Percentiles rank a stretch among this genome's conserved stretches.
These are phyloP conservation scores for Gnathonemus echidnorhynchus DNA, from an alignment of 2,113 vertebrate genomes.

Conservation along the genomic window DNA sequence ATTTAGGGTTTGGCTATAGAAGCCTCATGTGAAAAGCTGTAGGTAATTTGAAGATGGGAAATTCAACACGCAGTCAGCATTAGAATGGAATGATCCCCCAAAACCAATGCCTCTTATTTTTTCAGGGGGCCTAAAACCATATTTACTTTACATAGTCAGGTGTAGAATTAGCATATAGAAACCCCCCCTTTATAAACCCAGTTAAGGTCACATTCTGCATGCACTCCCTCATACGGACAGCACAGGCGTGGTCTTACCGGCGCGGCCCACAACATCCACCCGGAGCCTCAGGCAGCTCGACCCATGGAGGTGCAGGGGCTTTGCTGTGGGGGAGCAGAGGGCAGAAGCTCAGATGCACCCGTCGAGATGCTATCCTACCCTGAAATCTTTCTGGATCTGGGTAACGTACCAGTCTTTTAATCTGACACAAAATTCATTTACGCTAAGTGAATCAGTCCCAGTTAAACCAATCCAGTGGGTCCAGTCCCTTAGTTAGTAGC, in stretches of 20 bases:
- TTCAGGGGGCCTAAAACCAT: not conserved
- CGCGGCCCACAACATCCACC: slow-evolving; percentile 70
- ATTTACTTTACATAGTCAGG: not conserved
- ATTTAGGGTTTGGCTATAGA: not conserved
- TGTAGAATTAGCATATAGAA: not conserved
- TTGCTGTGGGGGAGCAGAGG: slow-evolving; percentile 61
- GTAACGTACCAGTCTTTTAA: not conserved
- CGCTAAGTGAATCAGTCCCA: not conserved
- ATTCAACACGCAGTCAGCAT: not conserved
- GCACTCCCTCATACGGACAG: not conserved
- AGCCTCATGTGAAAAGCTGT: not conserved
- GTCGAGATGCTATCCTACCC: not conserved
- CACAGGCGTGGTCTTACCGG: slow-evolving; percentile 60
- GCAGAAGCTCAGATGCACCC: slow-evolving; percentile 19
- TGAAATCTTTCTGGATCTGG: not conserved
- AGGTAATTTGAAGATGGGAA: not conserved
- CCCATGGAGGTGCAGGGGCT: slow-evolving; percentile 77
- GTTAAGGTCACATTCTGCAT: not conserved
- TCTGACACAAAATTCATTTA: not conserved
- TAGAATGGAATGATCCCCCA: not conserved
- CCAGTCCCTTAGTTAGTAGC: not conserved
- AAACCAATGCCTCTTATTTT: not conserved
- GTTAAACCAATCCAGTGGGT: not conserved
- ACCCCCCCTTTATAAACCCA: not conserved
- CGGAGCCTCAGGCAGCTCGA: slow-evolving; percentile 73